Evolutionary conservation across 2,113 vertebrate species (phyloP), one percentile per base, ranked within the genome.

Genomic region (Callorhinus ursinus): DNA sequence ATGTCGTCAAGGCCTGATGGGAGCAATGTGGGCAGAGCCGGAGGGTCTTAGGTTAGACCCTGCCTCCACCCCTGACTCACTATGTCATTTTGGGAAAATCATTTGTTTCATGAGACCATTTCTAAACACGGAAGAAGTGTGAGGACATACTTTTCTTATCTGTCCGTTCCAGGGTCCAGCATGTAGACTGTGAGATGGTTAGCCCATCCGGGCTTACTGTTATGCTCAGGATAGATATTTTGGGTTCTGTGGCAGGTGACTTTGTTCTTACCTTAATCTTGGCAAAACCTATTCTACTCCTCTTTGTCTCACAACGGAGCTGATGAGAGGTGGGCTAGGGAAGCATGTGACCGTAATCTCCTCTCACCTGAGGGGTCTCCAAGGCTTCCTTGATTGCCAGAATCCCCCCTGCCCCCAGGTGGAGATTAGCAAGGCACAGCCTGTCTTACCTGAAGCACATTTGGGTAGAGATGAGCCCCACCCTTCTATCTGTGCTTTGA

Each of bases 171-270:
- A 4, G 57, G 31, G 59, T 14, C 71, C 21, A 3, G 22, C 16
- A 1, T 21, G 28, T 63, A 19, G 49, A 76, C 51, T 42, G 7
- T 51, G 59, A 88, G 63, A 55, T 22, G 69, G 16, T 63, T 13
- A 10, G 13, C 28, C n/a, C 10, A 2, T 79, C 8, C 8, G 0
- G 1, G 28, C 18, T 90, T 9, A 19, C 46, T 4, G 0, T 46
- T 33, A 0, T 42, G 16, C 69, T 65, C 59, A 19, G 15, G 74
- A 42, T 31, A 49, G 67, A 42, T 39, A 51, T 21, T 81, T 39
- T n/a, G 59, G 72, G 49, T 61, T 55, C 19, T 46, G 67, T 79
- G 31, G 9, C 13, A 42, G 22, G 83, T 19, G 51, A 42, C 61
- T 65, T 77, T 26, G 49, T 89, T 84, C 81, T 93, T 13, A 9